Base-by-base conservation (phyloP, 2,888 invertebrate genomes). In the Rotaria macrura region DNA sequence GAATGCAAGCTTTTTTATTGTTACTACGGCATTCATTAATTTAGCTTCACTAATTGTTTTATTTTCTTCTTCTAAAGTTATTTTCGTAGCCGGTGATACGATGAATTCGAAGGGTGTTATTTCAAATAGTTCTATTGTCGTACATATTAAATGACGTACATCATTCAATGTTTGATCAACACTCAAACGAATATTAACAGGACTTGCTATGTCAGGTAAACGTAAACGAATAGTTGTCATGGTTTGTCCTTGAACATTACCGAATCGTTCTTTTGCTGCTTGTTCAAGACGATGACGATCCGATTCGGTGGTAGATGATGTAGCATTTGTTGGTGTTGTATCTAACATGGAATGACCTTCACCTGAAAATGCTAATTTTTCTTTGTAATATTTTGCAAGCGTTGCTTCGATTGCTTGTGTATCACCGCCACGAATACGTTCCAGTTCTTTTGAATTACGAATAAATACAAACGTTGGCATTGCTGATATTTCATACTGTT, bases 381-480 rank as follows among this genome's bases (percentile, higher is more conserved):
- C 84, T 49, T 87, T 88, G 12, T 87, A 85, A 25, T 88, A 94
- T 90, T 96, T 95, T 89, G 94, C 93, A 87, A 98, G 95, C 92
- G 96, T 96, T 79, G 93, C 93, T 91, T 97, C 96, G 87, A 99
- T 91, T 0, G 93, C 92, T 20, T 92, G 91, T 1, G 95, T 92
- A 91, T 97, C 95, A 1, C 96, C 96, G 23, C 98, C 98, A 91
- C 95, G 94, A 88, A 96, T 92, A 72, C 93, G 92, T 89, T 95
- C 96, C 89, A 97, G 93, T 87, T 90, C 91, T n/a, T 87, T 87
- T 88, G 90, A 89, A 87, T 91, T 97, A 88, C 95, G 93, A 91
- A 95, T 97, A 90, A 98, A 96, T 88, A 96, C 94, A 90, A 99
- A 99, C 0, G 99, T 99, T 47, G 99, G 99, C 97, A 99, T 97